Percentiles rank a stretch among this genome's conserved stretches.
Conservation (phyloP, 2,888 invertebrate species). For the Synergus umbraculus region DNA sequence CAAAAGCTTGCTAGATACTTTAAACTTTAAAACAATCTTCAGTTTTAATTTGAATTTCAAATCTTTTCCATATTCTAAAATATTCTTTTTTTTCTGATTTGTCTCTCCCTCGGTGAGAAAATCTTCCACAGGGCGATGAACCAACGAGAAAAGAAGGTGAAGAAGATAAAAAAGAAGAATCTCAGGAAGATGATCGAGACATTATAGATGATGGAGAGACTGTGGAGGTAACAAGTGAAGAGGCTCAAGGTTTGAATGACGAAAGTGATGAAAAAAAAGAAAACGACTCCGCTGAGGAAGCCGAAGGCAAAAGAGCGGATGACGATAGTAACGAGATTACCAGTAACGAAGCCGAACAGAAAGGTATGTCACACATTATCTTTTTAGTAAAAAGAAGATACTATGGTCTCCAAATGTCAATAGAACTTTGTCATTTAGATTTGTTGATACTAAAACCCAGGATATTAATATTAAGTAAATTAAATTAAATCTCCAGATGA, state of each 20-base stretch:
- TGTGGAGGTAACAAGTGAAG: conserved; percentile 50
- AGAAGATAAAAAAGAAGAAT: conserved; percentile 28
- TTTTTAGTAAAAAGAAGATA: background rate
- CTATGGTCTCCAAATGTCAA: too few relatives aligned
- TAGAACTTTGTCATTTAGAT: too few relatives aligned
- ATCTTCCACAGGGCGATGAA: conserved; percentile 53
- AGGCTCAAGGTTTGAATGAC: conserved; percentile 44
- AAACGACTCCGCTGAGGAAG: conserved; percentile 49
- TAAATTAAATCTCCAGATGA: conserved; percentile 22
- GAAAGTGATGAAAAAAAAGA: conserved; percentile 50
- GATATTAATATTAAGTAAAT: background rate
- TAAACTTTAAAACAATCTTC: background rate
- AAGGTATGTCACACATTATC: conserved; percentile 44
- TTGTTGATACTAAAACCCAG: too few relatives aligned
- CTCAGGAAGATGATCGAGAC: conserved; percentile 52
- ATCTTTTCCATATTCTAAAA: background rate
- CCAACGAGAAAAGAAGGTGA: conserved; percentile 40
- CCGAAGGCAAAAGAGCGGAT: conserved; percentile 47
- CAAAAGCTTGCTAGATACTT: background rate
- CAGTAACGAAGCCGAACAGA: conserved; percentile 48
- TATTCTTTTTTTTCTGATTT: background rate
- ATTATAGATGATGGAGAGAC: conserved; percentile 53
- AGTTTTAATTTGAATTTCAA: background rate
- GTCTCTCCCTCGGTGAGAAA: conserved; percentile 14
- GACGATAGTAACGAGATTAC: conserved; percentile 49